Evolutionary conservation across 2,797 vertebrate genomes (phyloP), one percentile per base, ranked within the genome.

Genomic region (Pteropus rufus): DNA sequence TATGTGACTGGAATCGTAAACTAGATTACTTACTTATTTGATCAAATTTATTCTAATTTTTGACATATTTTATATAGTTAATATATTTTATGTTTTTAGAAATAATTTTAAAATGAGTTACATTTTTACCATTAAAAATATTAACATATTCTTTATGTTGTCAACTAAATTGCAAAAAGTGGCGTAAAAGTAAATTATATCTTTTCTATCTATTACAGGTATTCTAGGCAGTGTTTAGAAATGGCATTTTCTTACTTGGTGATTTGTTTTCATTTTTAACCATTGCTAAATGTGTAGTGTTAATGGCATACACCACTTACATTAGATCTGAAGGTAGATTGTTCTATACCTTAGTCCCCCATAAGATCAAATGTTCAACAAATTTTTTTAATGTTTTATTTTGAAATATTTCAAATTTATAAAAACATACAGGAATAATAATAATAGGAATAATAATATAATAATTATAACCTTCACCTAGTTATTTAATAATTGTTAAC

Each of bases 41-140:
- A 52, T 85, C 36, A 73, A n/a, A 60, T 89, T 36, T 77, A 79
- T 90, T 67, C 10, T 76, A 18, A 67, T 76, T 26, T 88, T 84
- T 93, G 36, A 41, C 44, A 95, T 82, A 52, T 58, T 93, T 80
- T 73, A 75, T 76, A 41, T 95, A 81, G 73, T 80, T 76, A 73
- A 89, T 93, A 23, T 54, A 41, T 73, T 86, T 39, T 72, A 90
- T 86, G 34, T 49, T 90, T 87, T 93, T 72, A 85, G 86, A 89
- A 89, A 82, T 60, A 84, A 84, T 67, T 95, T 93, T 86, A 24
- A 95, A 80, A 41, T 67, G 39, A 52, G 7, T 60, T 83, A 16
- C 31, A 54, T 92, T 91, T 91, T 92, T 29, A 80, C 62, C 67
- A 56, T 54, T 80, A 72, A 87, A 77, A 87, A 79, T 26, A 41